phyloP scores from a whole-genome alignment of 2,113 vertebrate genomes.

The Manacus vitellinus region DNA sequence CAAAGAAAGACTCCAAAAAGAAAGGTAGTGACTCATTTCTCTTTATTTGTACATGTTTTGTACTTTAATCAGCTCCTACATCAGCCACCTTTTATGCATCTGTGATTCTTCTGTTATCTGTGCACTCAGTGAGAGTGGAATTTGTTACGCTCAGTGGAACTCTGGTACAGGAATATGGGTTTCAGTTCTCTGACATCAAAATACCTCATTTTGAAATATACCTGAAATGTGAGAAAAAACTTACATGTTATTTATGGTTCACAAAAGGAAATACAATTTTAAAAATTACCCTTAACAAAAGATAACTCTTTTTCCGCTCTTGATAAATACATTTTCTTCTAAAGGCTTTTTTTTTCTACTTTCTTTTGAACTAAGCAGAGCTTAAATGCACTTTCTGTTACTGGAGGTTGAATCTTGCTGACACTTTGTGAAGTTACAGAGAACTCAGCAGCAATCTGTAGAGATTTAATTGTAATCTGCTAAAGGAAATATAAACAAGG shows the following conservation, averaged over 20 bases:
- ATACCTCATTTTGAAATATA: not conserved
- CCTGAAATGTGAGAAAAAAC: not conserved
- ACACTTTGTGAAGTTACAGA: not conserved
- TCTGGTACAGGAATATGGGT: not conserved
- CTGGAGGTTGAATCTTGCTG: not conserved
- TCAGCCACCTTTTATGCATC: not conserved
- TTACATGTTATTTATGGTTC: not conserved
- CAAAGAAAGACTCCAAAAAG: conserved; percentile 98
- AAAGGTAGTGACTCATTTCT: conserved; percentile 83
- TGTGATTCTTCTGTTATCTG: not conserved
- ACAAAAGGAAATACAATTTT: not conserved
- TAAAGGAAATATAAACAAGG: not conserved
- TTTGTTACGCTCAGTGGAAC: not conserved
- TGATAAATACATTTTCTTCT: not conserved
- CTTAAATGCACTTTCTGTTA: not conserved
- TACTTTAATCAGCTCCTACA: not conserved
- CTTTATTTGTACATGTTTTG: not conserved
- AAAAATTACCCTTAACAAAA: not conserved
- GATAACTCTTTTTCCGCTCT: not conserved
- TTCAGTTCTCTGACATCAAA: not conserved
- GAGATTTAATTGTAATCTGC: not conserved
- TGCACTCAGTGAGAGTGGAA: not conserved
- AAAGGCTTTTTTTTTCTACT: not conserved
- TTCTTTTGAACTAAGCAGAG: not conserved
- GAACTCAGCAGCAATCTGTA: not conserved